Evolutionary conservation across 2,888 invertebrate species (phyloP), one percentile per base, ranked within the genome.

Genomic region (Oeneis ivallda): DNA sequence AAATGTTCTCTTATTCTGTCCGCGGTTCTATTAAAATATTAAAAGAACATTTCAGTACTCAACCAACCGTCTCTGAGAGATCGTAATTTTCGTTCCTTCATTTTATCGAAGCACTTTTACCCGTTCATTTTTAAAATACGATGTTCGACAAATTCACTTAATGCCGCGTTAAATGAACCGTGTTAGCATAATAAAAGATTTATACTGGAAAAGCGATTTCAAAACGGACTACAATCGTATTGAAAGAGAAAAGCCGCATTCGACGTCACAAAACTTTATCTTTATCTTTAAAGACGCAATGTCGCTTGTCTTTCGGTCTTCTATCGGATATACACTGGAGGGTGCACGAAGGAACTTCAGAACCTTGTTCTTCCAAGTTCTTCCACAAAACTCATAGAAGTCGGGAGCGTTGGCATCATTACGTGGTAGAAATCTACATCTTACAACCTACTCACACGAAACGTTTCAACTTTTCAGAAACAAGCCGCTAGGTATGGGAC

Each of bases 91-190:
- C 73, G 76, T 75, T 74, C 73, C 72, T 68, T 80, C 75, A 78
- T 79, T 82, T 83, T 83, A 86, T 83, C 77, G 82, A 80, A 83
- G 80, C 79, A 82, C 81, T 84, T 86, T 85, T 83, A 84, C 84
- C 84, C 84, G 81, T 87, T 85, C 86, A 84, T 86, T 88, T 79
- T 89, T 83, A 83, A 85, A 89, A 87, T 85, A 89, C 86, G 86
- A 83, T 87, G 89, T 89, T 88, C 87, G 84, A 89, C 89, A 89
- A 89, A 90, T 89, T 89, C 89, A 89, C 89, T 90, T 89, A 89
- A 89, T 87, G 87, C 86, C 79, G 84, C 84, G 88, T 87, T 90
- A 87, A 91, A 91, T 89, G 90, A 90, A 91, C 89, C 86, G 87
- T 90, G 82, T 79, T 87, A 83, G 85, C 85, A 87, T 89, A 89